These are phyloP conservation scores for Lucilia cuprina DNA, from an alignment of 1,140 invertebrate species.

Conservation along the genomic window DNA sequence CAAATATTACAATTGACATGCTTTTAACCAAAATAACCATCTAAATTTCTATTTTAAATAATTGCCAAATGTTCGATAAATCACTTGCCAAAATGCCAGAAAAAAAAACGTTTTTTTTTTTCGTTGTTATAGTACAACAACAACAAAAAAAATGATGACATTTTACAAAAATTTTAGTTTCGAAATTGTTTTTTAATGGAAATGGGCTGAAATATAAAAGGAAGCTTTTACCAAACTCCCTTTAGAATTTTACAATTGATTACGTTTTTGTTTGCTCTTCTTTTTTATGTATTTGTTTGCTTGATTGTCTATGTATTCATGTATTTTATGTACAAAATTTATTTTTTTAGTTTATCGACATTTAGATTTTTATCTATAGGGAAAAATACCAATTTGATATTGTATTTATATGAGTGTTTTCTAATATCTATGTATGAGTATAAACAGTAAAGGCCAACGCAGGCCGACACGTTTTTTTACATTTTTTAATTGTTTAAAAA, in stretches of 20 bases:
- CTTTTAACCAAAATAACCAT: conserved; percentile 17
- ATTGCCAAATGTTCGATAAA: conserved; percentile 31
- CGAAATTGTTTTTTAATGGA: conserved; percentile 22
- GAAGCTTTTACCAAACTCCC: conserved; percentile 29
- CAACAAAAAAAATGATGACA: conserved; percentile 11
- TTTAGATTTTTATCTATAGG: conserved; percentile 23
- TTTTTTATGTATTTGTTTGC: neutral
- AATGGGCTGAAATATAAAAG: conserved; percentile 24
- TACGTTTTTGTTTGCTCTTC: neutral
- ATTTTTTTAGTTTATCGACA: conserved; percentile 27
- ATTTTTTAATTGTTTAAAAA: too few relatives aligned
- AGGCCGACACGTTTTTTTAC: too few relatives aligned
- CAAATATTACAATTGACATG: conserved; percentile 21
- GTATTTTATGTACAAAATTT: conserved; percentile 21
- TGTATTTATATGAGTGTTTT: neutral
- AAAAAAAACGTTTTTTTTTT: too few relatives aligned
- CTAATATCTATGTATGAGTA: too few relatives aligned
- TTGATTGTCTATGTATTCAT: neutral
- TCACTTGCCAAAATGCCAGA: neutral
- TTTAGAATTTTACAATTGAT: conserved; percentile 32
- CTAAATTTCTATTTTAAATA: conserved; percentile 18
- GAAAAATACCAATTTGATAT: neutral
- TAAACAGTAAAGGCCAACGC: too few relatives aligned
- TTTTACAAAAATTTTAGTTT: neutral
- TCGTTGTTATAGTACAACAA: neutral